Evolutionary conservation across 1,140 invertebrate species (phyloP), one percentile per base, ranked within the genome.

Genomic region (Listronotus bonariensis): DNA sequence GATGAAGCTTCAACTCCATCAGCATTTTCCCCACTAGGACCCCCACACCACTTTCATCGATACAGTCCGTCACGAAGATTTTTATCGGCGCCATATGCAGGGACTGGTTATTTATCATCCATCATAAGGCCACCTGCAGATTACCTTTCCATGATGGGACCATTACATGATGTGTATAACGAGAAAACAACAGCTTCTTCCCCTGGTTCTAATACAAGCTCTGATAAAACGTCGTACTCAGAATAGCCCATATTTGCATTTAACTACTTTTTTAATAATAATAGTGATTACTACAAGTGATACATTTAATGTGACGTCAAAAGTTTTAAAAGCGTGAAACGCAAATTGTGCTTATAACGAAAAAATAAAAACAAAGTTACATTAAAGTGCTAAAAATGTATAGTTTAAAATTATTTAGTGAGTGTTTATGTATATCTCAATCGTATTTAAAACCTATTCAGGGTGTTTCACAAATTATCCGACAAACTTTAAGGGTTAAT

Each of bases 21-120:
- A 0, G 90, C 90, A 8, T 92, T 92, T 75, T 89, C 89, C 8
- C 89, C 90, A 0, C 73, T 89, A 18, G 86, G 85, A 0, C 86
- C 78, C 69, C 86, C 80, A 71, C 84, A 77, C 61, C 86, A 78
- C 68, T 88, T 78, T 67, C 82, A 78, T 76, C 82, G 58, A 79
- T 86, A 49, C 81, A 86, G 57, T 78, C 84, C 68, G 66, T 85
- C 86, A 8, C 80, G 87, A 68, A 83, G 90, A 55, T 92, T 92
- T 74, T 80, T 92, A 0, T 87, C 89, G 0, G 89, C 90, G 0
- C 90, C 89, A 0, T 92, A 92, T 73, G 86, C 88, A 26, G 90
- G 90, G 3, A 92, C 90, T 0, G 90, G 89, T 0, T 92, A 92
- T 74, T 77, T 92, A 53, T 88, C 90, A 0, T 90, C 89, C 0